Evolutionary conservation across 2,888 invertebrate genomes (phyloP).

Genomic region (Busseola fusca): DNA sequence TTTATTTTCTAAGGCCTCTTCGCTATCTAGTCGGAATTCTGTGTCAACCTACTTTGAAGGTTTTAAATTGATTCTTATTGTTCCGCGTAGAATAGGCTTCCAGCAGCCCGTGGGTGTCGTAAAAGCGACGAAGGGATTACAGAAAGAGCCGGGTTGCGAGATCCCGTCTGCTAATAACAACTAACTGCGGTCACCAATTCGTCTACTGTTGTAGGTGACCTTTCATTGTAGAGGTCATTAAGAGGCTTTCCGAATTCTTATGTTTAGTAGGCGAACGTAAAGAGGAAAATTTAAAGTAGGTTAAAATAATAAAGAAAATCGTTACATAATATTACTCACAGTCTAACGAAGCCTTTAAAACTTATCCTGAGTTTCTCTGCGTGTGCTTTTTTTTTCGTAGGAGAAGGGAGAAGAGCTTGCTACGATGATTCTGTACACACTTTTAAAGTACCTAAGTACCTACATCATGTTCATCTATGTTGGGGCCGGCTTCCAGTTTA

Average conservation of each 20-base stretch:
- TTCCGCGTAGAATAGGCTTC: slow-evolving; percentile 19
- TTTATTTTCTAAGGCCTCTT: slow-evolving; percentile 32
- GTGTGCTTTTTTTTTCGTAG: neutral
- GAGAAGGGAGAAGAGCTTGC: neutral
- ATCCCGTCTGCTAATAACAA: slow-evolving; percentile 12
- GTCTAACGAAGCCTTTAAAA: neutral
- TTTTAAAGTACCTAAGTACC: neutral
- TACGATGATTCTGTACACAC: neutral
- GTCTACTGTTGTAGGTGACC: neutral
- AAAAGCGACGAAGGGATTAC: slow-evolving; percentile 27
- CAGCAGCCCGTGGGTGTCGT: slow-evolving; percentile 24
- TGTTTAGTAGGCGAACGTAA: neutral
- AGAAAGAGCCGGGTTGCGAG: neutral
- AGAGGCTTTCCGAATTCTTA: neutral
- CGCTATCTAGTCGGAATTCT: slow-evolving; percentile 11
- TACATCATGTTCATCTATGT: no score
- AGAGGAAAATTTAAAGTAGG: neutral
- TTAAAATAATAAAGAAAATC: neutral
- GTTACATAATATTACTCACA: no score
- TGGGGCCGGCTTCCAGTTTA: no score
- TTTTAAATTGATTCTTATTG: slow-evolving; percentile 51
- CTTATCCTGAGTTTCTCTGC: no score
- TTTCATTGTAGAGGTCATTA: neutral
- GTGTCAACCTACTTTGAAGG: slow-evolving; percentile 32
- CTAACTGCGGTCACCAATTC: slow-evolving; percentile 13